Conservation (phyloP, 2,113 vertebrate genomes). For the Centropus unirufus region DNA sequence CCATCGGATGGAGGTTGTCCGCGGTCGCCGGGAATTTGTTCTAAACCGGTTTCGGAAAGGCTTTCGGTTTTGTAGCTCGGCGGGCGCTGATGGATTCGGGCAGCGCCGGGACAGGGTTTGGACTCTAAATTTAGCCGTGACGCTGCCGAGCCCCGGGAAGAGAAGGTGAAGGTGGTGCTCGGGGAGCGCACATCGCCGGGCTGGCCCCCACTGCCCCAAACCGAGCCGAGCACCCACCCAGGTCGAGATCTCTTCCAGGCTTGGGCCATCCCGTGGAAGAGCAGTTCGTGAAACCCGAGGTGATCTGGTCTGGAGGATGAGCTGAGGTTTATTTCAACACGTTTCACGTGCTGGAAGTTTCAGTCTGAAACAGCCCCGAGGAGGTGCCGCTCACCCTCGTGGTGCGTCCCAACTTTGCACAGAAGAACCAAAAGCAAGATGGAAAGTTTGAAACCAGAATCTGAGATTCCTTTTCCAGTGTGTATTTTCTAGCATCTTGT, state of each 20-base stretch:
- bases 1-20: no score
- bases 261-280: no score
- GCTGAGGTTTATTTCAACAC: fast-evolving
- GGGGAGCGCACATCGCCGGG: fast-evolving
- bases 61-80: not conserved
- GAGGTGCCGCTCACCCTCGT: not conserved
- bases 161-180: not conserved
- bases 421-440: not conserved
- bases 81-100: fast-evolving
- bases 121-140: not conserved
- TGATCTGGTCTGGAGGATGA: not conserved
- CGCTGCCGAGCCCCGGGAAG: not conserved
- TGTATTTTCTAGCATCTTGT: not conserved
- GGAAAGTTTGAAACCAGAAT: not conserved
- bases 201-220: no score
- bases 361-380: fast-evolving
- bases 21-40: not conserved
- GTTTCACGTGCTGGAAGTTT: not conserved
- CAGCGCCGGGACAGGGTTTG: not conserved
- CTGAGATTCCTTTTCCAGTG: not conserved
- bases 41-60: not conserved
- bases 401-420: fast-evolving
- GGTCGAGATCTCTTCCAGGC: no score
- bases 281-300: not conserved
- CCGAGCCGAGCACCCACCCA: not conserved